Base-by-base conservation (phyloP, 2,888 invertebrate species). In the Entomobrya proxima region DNA sequence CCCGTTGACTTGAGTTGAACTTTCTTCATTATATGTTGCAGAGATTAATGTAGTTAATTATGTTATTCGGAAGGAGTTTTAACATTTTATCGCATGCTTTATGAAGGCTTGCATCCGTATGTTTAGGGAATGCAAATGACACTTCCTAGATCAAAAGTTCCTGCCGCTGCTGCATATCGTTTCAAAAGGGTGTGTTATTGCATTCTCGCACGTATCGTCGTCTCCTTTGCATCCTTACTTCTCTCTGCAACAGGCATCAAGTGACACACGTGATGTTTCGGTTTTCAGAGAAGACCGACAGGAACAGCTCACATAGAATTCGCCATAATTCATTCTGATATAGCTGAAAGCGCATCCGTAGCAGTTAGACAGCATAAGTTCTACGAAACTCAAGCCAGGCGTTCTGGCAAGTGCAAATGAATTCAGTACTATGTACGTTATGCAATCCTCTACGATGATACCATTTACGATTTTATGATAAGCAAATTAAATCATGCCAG, bases 1-100 rank as follows among this genome's bases (percentile, higher is more conserved):
- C 61, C 27, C 27, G 69, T 69, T 69, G 69, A 69, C 67, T 67
- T 40, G 2, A 13, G 47, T 32, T 72, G 44, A 72, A 64, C 35
- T 35, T 30, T 67, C 44, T 24, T 11, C 18, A 47, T 18, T 44
- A 18, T 58, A 15, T 24, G 44, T 9, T 18, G 24, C 21, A 9
- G 75, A 64, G 77, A 76, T 58, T 52, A 77, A 64, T 77, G 47
- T 32, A 55, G 40, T 77, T 77, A 77, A 77, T 77, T 77, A 77
- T 61, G 61, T 30, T 47, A 77, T 77, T 77, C 64, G 40, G 11
- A 6, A 74, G 40, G 40, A 58, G 35, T 32, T 5, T 35, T 24
- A 64, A 18, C 64, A 64, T 35, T 64, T 64, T 64, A 64, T 64
- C 18, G 15, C 64, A 18, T 9, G n/a, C 21, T 64, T 64, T n/a